Evolutionary conservation across 2,113 vertebrate species (phyloP).

Genomic region (Brachypodius melanocephalos): DNA sequence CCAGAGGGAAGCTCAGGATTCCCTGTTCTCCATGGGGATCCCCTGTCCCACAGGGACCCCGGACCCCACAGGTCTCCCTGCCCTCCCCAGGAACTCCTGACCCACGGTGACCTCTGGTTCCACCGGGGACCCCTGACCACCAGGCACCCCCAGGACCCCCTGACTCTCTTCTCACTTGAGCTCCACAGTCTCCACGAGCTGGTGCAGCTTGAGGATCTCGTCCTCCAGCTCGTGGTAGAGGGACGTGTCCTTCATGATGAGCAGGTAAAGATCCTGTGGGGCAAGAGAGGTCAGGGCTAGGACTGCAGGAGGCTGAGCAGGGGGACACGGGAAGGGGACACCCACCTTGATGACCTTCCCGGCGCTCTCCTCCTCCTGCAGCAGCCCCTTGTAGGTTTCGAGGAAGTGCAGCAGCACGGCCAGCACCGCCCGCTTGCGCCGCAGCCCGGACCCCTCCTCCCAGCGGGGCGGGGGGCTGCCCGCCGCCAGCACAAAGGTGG

Average conservation of each 20-base stretch:
- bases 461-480: conserved; percentile 26
- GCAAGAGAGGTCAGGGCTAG: background rate
- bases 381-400: conserved; percentile 90
- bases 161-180: conserved; percentile 69
- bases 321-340: background rate
- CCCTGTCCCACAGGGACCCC: background rate
- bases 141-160: background rate
- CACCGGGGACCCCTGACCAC: background rate
- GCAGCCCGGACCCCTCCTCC: conserved; percentile 70
- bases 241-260: conserved; percentile 86
- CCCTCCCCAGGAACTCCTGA: too few relatives aligned
- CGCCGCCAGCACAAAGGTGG: conserved; percentile 71
- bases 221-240: conserved; percentile 87
- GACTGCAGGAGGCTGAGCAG: accelerated
- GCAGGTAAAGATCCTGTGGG: conserved; percentile 85
- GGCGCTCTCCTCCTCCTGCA: conserved; percentile 89
- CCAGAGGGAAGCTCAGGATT: background rate
- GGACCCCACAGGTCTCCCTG: background rate
- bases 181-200: conserved; percentile 79
- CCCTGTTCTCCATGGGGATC: background rate
- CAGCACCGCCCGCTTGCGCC: conserved; percentile 87
- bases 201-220: conserved; percentile 88
- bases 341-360: conserved; percentile 88
- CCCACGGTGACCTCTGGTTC: background rate
- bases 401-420: conserved; percentile 88